Percentiles rank a stretch among this genome's conserved stretches.
Evolutionary conservation across 2,888 invertebrate genomes (phyloP).

Genomic region (Synergus itoensis): DNA sequence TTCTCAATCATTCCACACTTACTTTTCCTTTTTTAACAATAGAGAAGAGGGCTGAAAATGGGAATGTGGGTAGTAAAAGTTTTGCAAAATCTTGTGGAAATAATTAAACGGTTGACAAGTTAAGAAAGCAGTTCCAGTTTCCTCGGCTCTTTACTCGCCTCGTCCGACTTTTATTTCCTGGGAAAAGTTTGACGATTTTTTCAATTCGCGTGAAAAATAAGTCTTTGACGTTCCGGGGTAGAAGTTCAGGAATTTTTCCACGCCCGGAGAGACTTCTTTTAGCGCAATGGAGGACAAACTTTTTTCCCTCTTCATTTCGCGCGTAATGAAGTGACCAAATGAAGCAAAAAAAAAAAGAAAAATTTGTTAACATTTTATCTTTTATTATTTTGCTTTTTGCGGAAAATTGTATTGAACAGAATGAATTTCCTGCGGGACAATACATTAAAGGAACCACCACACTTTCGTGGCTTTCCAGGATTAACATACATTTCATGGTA

Average conservation of each 20-base stretch:
- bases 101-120: constrained; percentile 15
- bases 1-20: not conserved
- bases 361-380: not conserved
- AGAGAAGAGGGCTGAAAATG: not conserved
- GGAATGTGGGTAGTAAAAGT: not conserved
- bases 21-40: not conserved
- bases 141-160: not conserved
- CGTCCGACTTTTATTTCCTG: not conserved
- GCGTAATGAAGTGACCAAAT: not conserved
- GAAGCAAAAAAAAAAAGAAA: not conserved
- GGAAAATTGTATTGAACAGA: too few species aligned
- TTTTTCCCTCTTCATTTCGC: not conserved
- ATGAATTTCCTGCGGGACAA: too few species aligned
- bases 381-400: not conserved
- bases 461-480: too few species aligned
- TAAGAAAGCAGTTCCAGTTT: constrained; percentile 23
- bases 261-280: constrained; percentile 16
- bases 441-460: too few species aligned
- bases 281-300: not conserved
- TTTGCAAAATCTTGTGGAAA: constrained; percentile 8
- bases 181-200: constrained; percentile 27
- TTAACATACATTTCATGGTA: not conserved
- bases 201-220: constrained; percentile 20
- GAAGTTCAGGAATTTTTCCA: not conserved
- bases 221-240: not conserved